Evolutionary conservation across 2,888 invertebrate genomes (phyloP).

Genomic region (Cremastobaeus sp.): DNA sequence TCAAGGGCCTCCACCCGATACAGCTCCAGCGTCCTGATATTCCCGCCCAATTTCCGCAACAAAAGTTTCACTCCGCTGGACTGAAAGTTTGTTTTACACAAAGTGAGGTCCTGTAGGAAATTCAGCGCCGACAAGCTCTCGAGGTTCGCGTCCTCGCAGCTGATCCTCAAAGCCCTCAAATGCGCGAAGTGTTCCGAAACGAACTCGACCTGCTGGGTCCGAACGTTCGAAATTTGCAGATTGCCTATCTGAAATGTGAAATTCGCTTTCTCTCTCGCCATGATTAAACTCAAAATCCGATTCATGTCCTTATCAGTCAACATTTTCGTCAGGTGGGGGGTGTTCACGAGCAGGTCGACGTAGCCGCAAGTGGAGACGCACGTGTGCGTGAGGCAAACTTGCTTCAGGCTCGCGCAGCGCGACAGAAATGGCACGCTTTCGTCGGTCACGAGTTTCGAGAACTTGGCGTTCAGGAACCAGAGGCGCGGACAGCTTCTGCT

Average conservation of each 20-base stretch:
- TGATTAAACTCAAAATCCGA: slow-evolving; percentile 5
- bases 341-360: slow-evolving; percentile 11
- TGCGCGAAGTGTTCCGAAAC: slow-evolving; percentile 4
- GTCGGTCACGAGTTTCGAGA: slow-evolving; percentile 23
- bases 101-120: slow-evolving; percentile 1
- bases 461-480: slow-evolving; percentile 34
- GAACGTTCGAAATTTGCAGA: slow-evolving; percentile 6
- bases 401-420: not conserved
- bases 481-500: slow-evolving; percentile 2
- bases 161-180: slow-evolving; percentile 11
- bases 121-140: not conserved
- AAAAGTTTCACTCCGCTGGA: slow-evolving; percentile 3
- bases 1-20: slow-evolving; percentile 18
- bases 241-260: not conserved
- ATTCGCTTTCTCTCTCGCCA: not conserved
- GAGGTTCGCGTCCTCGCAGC: slow-evolving; percentile 10
- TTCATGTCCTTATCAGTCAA: slow-evolving; percentile 10
- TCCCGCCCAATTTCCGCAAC: slow-evolving; percentile 1
- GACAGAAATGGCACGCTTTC: slow-evolving; percentile 7
- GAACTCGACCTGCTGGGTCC: not conserved
- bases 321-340: slow-evolving; percentile 1
- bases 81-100: slow-evolving; percentile 9
- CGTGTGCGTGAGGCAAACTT: slow-evolving; percentile 15
- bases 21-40: slow-evolving; percentile 3
- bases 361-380: slow-evolving; percentile 14